A percentile compares a stretch with the other conserved stretches of the same genome.
These are phyloP conservation scores for Lepus americanus DNA, from an alignment of 2,113 vertebrate genomes.

Conservation along the genomic window DNA sequence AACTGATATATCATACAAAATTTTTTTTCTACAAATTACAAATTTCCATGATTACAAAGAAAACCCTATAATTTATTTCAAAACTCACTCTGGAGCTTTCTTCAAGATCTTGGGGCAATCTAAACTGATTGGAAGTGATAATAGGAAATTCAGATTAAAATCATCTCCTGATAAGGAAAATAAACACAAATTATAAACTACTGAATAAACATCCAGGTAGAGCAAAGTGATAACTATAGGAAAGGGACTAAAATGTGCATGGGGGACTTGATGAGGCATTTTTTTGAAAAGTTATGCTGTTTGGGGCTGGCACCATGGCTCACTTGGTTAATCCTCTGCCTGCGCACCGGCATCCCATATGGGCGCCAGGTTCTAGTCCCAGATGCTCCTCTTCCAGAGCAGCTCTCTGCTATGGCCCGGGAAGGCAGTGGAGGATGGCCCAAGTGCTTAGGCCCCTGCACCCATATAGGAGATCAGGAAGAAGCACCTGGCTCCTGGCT, in stretches of 20 bases:
- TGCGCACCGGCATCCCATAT: too few relatives aligned
- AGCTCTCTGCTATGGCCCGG: too few relatives aligned
- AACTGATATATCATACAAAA: background rate
- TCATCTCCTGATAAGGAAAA: background rate
- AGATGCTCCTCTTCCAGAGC: too few relatives aligned
- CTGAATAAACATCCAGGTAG: background rate
- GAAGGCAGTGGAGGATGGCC: too few relatives aligned
- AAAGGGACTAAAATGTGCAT: background rate
- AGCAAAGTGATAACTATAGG: background rate
- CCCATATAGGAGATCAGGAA: too few relatives aligned
- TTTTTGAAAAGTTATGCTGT: background rate
- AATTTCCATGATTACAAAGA: background rate
- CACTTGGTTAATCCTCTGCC: too few relatives aligned
- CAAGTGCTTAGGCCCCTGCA: too few relatives aligned
- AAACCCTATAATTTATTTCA: background rate
- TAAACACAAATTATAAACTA: background rate
- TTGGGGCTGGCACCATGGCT: too few relatives aligned
- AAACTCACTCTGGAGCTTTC: background rate
- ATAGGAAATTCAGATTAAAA: slow-evolving; percentile 21
- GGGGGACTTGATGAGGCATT: background rate
- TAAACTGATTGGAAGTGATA: background rate
- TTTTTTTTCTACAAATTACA: slow-evolving; percentile 4
- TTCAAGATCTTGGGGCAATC: background rate
- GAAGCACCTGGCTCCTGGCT: too few relatives aligned
- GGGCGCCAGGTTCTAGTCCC: too few relatives aligned